A percentile compares a stretch with the other conserved stretches of the same genome.
phyloP scores from a whole-genome alignment of 2,113 vertebrate species.

The Brienomyrus brachyistius region DNA sequence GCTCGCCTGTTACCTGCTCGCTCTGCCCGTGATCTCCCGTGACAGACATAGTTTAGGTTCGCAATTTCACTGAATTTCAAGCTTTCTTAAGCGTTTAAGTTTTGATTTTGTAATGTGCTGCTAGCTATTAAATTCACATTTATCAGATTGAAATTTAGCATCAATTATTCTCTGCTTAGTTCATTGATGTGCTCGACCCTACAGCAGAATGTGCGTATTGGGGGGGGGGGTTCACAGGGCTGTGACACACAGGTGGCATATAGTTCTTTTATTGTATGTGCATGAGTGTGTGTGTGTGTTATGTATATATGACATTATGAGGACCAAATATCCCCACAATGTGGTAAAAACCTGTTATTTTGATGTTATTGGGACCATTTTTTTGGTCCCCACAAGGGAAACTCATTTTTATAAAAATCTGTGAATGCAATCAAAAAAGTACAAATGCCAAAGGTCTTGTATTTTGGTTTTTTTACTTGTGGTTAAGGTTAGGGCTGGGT shows the following conservation, averaged over 20 bases:
- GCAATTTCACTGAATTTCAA: not conserved
- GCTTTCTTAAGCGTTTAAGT: not conserved
- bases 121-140: not conserved
- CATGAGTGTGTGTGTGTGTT: not conserved
- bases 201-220: not conserved
- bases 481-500: no score
- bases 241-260: not conserved
- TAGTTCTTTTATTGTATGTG: not conserved
- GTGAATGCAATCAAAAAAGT: no score
- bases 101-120: not conserved
- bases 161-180: not conserved
- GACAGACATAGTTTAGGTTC: not conserved
- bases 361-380: not conserved
- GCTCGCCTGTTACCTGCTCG: no score
- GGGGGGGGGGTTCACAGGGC: not conserved
- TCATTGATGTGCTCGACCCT: not conserved
- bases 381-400: not conserved
- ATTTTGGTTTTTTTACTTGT: no score
- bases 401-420: no score
- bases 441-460: no score
- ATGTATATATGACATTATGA: no score
- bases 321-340: no score
- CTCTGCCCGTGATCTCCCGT: no score
- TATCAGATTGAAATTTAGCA: not conserved
- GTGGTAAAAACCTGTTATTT: no score